These are phyloP conservation scores for Hozukius guyotensis DNA, from an alignment of 2,797 vertebrate genomes.

Conservation along the genomic window DNA sequence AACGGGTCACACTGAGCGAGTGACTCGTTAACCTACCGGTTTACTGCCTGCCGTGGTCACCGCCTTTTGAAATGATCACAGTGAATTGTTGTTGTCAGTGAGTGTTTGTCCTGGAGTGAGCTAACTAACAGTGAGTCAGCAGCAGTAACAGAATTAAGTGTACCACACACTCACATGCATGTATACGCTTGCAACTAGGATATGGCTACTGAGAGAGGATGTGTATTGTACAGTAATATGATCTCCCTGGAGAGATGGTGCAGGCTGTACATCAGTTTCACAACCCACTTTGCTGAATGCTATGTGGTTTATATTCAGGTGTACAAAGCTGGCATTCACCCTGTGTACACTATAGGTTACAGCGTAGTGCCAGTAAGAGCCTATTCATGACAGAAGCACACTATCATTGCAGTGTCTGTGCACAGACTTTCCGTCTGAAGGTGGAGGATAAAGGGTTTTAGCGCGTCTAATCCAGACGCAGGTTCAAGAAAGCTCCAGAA, in stretches of 20 bases:
- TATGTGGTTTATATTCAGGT: not conserved
- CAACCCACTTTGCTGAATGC: not conserved
- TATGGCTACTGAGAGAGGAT: not conserved
- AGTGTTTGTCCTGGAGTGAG: conserved; percentile 11
- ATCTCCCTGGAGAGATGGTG: not conserved
- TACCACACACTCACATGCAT: not conserved
- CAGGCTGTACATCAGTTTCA: conserved; percentile 1
- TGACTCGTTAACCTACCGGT: conserved; percentile 5
- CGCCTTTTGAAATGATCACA: conserved; percentile 3
- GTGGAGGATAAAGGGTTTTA: conserved; percentile 57
- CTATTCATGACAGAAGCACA: not conserved
- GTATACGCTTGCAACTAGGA: not conserved
- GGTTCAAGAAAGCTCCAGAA: conserved; percentile 33
- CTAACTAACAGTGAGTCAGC: conserved; percentile 29
- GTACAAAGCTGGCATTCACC: not conserved
- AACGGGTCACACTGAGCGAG: not conserved
- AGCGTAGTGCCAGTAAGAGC: not conserved
- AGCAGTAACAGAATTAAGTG: not conserved
- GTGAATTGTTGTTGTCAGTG: conserved; percentile 14
- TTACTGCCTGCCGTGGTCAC: conserved; percentile 18
- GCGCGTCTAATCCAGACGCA: conserved; percentile 42
- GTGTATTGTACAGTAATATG: conserved; percentile 1
- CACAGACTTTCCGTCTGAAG: conserved; percentile 15
- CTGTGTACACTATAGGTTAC: not conserved
- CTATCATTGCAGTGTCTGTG: not conserved